A percentile compares a stretch with the other conserved stretches of the same genome.
These are phyloP conservation scores for Volucella inflata DNA, from an alignment of 2,888 invertebrate species.

Conservation along the genomic window DNA sequence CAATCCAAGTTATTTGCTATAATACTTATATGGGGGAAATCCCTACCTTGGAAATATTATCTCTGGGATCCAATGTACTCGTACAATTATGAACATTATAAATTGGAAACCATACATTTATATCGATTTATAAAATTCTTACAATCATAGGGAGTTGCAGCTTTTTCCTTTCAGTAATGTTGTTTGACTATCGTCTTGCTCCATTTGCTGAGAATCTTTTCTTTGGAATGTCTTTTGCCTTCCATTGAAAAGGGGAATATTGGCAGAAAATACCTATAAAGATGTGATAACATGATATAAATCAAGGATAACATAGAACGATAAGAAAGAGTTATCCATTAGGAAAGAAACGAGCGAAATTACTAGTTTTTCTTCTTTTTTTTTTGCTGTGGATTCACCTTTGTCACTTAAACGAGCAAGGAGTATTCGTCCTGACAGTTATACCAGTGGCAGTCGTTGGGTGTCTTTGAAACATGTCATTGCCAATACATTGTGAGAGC, in stretches of 20 bases:
- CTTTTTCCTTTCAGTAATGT: conserved; percentile 45
- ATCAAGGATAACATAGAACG: conserved; percentile 54
- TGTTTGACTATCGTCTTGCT: conserved; percentile 26
- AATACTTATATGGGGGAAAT: too few species aligned
- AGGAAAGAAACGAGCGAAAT: conserved; percentile 28
- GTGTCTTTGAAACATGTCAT: not conserved
- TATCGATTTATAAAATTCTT: conserved; percentile 39
- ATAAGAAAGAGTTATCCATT: conserved; percentile 38
- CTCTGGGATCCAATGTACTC: not conserved
- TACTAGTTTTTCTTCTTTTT: not conserved
- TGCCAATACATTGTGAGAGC: conserved; percentile 42
- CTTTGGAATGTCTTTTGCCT: conserved; percentile 6
- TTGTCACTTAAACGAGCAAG: not conserved
- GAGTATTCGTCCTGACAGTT: not conserved
- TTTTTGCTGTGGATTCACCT: conserved; percentile 41
- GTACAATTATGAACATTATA: conserved; percentile 33
- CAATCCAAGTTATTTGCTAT: too few species aligned
- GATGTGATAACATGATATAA: conserved; percentile 61
- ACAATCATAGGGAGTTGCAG: conserved; percentile 35
- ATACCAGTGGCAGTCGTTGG: not conserved
- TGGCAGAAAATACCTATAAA: conserved; percentile 56
- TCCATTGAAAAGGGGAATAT: conserved; percentile 20
- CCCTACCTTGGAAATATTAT: not conserved
- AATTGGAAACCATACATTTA: conserved; percentile 36
- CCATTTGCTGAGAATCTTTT: conserved; percentile 28